Conservation (phyloP, 2,797 vertebrate genomes). For the Neosilurus hyrtlii region DNA sequence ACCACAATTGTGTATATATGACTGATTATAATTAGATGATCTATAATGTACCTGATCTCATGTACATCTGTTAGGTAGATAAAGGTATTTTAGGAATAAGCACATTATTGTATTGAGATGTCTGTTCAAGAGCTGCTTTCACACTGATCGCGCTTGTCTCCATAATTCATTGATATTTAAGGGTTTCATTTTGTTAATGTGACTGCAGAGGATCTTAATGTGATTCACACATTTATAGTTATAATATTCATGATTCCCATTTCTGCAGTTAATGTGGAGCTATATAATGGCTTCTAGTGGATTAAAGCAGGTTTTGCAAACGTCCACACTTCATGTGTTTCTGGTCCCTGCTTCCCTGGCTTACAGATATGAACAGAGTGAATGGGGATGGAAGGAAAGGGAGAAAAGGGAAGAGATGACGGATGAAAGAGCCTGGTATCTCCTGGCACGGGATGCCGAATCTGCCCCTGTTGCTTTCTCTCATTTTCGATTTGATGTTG, state of each 20-base stretch:
- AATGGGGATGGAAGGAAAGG: slow-evolving; percentile 96
- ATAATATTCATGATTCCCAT: neutral
- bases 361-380: slow-evolving; percentile 89
- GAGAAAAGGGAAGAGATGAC: slow-evolving; percentile 93
- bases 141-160: neutral
- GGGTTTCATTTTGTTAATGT: neutral
- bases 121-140: neutral
- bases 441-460: slow-evolving; percentile 80
- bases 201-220: neutral
- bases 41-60: neutral
- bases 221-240: neutral
- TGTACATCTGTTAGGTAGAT: neutral
- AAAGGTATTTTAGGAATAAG: neutral
- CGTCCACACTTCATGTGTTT: neutral
- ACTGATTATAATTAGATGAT: neutral
- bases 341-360: neutral
- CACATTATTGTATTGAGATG: neutral
- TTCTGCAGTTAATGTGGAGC: neutral
- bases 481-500: slow-evolving; percentile 92
- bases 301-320: slow-evolving; percentile 7
- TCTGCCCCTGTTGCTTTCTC: slow-evolving; percentile 86
- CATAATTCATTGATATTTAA: neutral
- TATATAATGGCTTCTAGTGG: neutral
- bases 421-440: slow-evolving; percentile 93
- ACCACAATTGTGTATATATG: neutral